Conservation (phyloP, 2,888 invertebrate genomes). For the Lordiphosa fenestrarum region DNA sequence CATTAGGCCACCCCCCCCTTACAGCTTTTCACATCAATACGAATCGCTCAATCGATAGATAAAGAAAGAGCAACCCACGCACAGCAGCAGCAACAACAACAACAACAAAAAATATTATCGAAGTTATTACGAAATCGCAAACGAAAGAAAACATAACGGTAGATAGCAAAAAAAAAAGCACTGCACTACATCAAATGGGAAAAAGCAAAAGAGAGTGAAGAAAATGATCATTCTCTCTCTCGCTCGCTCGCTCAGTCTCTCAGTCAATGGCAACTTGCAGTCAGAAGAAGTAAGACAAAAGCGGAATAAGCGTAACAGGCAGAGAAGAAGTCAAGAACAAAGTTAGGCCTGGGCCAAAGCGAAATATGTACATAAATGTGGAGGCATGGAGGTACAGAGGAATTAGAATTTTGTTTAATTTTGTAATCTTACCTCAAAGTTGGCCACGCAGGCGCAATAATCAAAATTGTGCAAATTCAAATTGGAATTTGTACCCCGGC, state of each 20-base stretch:
- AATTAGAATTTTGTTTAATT: constrained; percentile 3
- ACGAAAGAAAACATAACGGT: constrained; percentile 65
- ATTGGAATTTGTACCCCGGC: constrained; percentile 70
- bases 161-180: constrained; percentile 54
- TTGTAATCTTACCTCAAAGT: constrained; percentile 2
- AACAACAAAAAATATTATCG: constrained; percentile 58
- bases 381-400: not conserved
- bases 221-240: constrained; percentile 15
- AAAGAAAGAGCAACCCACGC: constrained; percentile 7
- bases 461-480: constrained; percentile 35
- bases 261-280: constrained; percentile 15
- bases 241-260: constrained; percentile 16
- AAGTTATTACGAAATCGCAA: constrained; percentile 72
- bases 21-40: not conserved
- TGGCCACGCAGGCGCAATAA: constrained; percentile 63
- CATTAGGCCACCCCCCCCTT: not conserved
- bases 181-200: constrained; percentile 19
- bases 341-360: not conserved
- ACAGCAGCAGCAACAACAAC: constrained; percentile 17
- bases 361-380: constrained; percentile 4
- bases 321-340: constrained; percentile 42
- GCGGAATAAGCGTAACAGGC: constrained; percentile 62
- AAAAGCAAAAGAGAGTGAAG: constrained; percentile 15
- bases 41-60: not conserved
- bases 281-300: constrained; percentile 45